Conservation (phyloP, 1,140 invertebrate genomes). For the Helicorthomorpha holstii region DNA sequence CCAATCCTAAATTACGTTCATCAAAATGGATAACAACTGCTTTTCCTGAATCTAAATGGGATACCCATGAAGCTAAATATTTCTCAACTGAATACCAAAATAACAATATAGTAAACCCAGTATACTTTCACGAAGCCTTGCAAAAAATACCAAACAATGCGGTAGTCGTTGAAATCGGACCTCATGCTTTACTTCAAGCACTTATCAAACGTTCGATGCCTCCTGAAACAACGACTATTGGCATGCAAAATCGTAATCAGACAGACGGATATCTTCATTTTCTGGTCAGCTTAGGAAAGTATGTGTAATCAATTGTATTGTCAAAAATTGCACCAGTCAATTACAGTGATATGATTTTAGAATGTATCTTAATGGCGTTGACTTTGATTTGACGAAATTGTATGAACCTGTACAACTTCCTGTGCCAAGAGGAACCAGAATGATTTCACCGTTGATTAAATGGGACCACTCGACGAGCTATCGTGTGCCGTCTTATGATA, state of each 20-base stretch:
- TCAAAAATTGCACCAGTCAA: not conserved
- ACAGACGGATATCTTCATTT: conserved; percentile 51
- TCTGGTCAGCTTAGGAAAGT: conserved; percentile 54
- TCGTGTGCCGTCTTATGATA: conserved; percentile 50
- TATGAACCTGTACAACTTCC: conserved; percentile 42
- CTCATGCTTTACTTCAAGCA: conserved; percentile 74
- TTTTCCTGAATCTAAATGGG: conserved; percentile 66
- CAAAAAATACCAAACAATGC: conserved; percentile 70
- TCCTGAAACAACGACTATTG: conserved; percentile 41
- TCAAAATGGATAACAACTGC: conserved; percentile 79
- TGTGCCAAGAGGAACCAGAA: conserved; percentile 42
- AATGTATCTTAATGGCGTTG: conserved; percentile 57
- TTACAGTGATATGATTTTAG: conserved; percentile 25
- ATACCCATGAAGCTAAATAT: conserved; percentile 49
- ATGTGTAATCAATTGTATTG: conserved; percentile 19
- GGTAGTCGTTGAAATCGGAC: conserved; percentile 78
- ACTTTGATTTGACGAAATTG: conserved; percentile 51
- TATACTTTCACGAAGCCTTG: conserved; percentile 53
- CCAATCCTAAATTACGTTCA: conserved; percentile 55
- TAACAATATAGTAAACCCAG: conserved; percentile 66
- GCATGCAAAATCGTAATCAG: conserved; percentile 56
- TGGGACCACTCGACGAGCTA: conserved; percentile 82
- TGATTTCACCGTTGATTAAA: conserved; percentile 58
- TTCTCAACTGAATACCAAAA: conserved; percentile 88
- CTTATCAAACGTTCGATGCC: conserved; percentile 58